phyloP scores from a whole-genome alignment of 2,113 vertebrate genomes.

The Cinclus cinclus region DNA sequence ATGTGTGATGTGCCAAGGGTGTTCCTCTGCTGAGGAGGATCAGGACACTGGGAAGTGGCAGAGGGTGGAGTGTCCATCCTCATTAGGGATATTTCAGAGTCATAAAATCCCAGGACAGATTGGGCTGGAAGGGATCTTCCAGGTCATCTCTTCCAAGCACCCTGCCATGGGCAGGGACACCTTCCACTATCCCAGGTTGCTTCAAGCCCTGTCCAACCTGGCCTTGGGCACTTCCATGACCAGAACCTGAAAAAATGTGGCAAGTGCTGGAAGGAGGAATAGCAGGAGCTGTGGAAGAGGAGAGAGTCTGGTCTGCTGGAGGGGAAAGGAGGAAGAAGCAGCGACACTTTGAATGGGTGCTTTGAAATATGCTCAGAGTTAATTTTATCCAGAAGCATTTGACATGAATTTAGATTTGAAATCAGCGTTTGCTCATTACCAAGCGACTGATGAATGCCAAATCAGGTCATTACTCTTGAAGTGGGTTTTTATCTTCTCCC shows the following conservation, averaged over 20 bases:
- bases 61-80: background rate
- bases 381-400: constrained; percentile 2
- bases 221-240: background rate
- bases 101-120: background rate
- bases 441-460: background rate
- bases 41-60: background rate
- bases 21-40: background rate
- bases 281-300: background rate
- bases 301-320: background rate
- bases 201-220: fast-evolving
- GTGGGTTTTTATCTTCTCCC: background rate
- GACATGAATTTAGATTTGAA: constrained; percentile 10
- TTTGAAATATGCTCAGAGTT: background rate
- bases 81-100: background rate
- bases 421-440: background rate
- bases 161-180: background rate
- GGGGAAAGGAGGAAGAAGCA: background rate
- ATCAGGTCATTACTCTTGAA: background rate
- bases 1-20: background rate
- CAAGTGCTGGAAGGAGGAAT: background rate
- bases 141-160: background rate
- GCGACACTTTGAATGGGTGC: background rate
- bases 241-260: background rate
- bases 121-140: background rate
- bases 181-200: background rate